Base-by-base conservation (phyloP, 2,888 invertebrate genomes). In the Lypha dubia region DNA sequence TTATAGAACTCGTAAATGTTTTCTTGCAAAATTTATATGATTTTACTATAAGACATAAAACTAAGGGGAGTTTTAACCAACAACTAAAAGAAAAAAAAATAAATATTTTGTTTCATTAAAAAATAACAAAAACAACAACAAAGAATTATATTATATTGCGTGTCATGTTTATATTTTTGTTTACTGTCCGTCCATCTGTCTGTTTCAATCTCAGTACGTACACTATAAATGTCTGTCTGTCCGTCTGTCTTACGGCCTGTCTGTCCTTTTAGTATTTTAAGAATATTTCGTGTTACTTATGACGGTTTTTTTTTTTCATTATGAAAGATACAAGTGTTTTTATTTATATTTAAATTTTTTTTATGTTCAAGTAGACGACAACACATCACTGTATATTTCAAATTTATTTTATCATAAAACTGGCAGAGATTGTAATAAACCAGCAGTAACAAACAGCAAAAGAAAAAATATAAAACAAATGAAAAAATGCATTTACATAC, bases 251-350 rank as follows among this genome's bases (percentile, higher is more conserved):
- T 38, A 38, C 62, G 22, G 38, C 28, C 70, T 68, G 49, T 73
- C 9, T 74, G 56, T 71, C 32, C 38, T 56, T 28, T 51, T 24
- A 70, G 38, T 68, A 67, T 79, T 74, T 81, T 74, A 51, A 67
- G 75, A 86, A 83, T 87, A 85, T 86, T 85, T 85, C 73, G 62
- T 79, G 79, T 87, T 87, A 86, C 86, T 86, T 87, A 87, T 85
- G 85, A 85, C 85, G 79, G 62, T 60, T 70, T 65, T 79, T 65
- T 74, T 65, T 63, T 81, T 79, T 62, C 74, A 77, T 84, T 87
- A 81, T 87, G 83, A 84, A 85, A 83, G 83, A 80, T 86, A 86
- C 86, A 86, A 86, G 86, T 86, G 86, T 86, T 86, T 80, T 81
- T 77, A 74, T 77, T 80, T 80, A 58, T 62, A 53, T 77, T 65